Conservation (phyloP, 2,113 vertebrate species). For the Hystrix cristata region DNA sequence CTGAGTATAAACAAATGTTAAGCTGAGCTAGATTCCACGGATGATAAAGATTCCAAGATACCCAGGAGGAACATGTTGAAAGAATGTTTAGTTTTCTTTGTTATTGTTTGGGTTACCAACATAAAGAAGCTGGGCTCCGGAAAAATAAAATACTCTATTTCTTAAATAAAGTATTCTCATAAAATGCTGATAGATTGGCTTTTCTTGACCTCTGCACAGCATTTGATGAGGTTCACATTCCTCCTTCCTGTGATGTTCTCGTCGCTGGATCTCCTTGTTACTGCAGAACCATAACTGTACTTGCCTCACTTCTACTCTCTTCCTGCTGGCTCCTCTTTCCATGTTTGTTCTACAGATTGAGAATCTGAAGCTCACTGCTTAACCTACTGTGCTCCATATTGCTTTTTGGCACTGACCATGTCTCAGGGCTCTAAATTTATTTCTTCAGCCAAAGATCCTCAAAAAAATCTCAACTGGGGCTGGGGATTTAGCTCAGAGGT, state of each 20-base stretch:
- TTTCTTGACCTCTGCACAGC: conserved; percentile 4
- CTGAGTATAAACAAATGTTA: conserved; percentile 73
- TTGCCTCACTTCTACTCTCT: neutral
- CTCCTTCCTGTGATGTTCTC: neutral
- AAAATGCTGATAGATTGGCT: neutral
- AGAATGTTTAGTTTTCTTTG: conserved; percentile 54
- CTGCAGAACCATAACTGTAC: neutral
- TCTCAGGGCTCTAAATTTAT: neutral
- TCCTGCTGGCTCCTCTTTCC: neutral
- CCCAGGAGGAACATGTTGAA: conserved; percentile 63
- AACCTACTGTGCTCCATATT: neutral
- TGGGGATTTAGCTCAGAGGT: too few relatives aligned
- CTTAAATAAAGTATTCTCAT: conserved; percentile 46
- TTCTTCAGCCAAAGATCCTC: neutral
- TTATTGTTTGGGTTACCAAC: conserved; percentile 61
- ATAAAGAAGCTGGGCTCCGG: conserved; percentile 41
- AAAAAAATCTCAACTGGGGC: neutral
- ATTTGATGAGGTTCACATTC: neutral
- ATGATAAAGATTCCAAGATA: conserved; percentile 76
- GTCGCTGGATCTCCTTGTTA: neutral
- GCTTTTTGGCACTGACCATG: neutral
- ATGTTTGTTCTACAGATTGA: neutral
- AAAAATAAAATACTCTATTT: conserved; percentile 60
- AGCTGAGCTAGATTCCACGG: conserved; percentile 81
- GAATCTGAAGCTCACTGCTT: neutral